A percentile compares a stretch with the other conserved stretches of the same genome.
These are phyloP conservation scores for Xiphorhynchus erythropygius DNA, from an alignment of 2,797 vertebrate genomes.

Conservation along the genomic window DNA sequence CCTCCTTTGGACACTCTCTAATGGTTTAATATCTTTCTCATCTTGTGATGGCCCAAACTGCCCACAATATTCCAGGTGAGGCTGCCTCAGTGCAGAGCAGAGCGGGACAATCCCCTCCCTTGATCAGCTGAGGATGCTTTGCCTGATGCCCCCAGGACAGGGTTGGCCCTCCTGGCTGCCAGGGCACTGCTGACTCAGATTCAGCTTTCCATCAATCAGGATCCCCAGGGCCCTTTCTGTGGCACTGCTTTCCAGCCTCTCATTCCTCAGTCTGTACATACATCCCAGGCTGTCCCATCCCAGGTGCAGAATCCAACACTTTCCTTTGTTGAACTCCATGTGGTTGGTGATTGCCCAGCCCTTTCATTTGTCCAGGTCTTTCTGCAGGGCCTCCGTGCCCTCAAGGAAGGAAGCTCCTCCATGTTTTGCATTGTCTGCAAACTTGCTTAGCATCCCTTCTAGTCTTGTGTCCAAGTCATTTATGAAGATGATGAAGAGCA, in stretches of 20 bases:
- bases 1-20: neutral
- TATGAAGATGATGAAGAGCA: neutral
- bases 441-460: neutral
- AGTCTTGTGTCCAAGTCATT: too few relatives aligned
- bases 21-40: neutral
- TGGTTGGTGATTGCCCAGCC: neutral
- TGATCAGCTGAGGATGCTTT: fast-evolving
- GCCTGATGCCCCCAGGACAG: neutral
- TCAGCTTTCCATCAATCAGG: neutral
- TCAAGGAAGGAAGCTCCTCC: neutral
- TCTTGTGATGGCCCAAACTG: neutral
- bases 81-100: neutral
- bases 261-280: too few relatives aligned
- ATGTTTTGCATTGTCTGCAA: neutral
- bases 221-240: neutral
- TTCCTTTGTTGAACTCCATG: neutral
- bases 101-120: neutral
- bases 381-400: neutral
- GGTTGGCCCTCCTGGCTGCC: neutral
- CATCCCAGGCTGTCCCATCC: too few relatives aligned
- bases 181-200: neutral
- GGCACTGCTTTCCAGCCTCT: neutral
- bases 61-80: neutral
- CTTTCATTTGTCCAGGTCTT: neutral
- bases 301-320: neutral